Percentiles rank a stretch among this genome's conserved stretches.
phyloP scores from a whole-genome alignment of 2,797 vertebrate species.

The Amblyopsis hoosieri region DNA sequence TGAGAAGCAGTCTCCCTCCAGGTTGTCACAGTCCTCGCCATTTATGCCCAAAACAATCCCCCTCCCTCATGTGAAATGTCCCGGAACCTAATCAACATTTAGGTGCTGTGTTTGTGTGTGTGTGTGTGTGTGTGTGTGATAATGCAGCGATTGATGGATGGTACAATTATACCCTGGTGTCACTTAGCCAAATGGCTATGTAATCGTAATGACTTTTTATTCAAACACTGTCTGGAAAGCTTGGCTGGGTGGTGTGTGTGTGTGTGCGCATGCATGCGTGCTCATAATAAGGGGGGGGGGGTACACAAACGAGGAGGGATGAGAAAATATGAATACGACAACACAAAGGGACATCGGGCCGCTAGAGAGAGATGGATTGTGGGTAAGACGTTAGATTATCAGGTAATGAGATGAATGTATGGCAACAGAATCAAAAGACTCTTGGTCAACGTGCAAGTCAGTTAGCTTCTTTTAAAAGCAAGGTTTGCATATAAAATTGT shows the following conservation, averaged over 20 bases:
- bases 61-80: slow-evolving; percentile 72
- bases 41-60: slow-evolving; percentile 54
- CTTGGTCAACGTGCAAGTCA: slow-evolving; percentile 11
- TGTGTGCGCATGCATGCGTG: not conserved
- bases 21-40: slow-evolving; percentile 33
- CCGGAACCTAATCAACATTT: slow-evolving; percentile 81
- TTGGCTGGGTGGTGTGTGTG: slow-evolving; percentile 24
- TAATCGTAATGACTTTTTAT: slow-evolving; percentile 83
- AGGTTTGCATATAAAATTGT: slow-evolving; percentile 3
- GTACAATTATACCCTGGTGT: slow-evolving; percentile 81
- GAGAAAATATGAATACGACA: slow-evolving; percentile 21
- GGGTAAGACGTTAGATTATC: slow-evolving; percentile 28
- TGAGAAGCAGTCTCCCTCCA: slow-evolving; percentile 22
- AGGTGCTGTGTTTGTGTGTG: slow-evolving; percentile 60
- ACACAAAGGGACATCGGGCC: slow-evolving; percentile 21
- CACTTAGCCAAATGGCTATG: slow-evolving; percentile 84
- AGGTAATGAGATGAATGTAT: slow-evolving; percentile 30
- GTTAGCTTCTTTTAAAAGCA: not conserved
- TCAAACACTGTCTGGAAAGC: slow-evolving; percentile 78
- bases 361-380: slow-evolving; percentile 4
- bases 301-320: not conserved
- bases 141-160: slow-evolving; percentile 83
- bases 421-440: slow-evolving; percentile 11
- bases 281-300: not conserved
- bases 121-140: slow-evolving; percentile 68